A percentile compares a stretch with the other conserved stretches of the same genome.
Evolutionary conservation across 2,888 invertebrate genomes (phyloP).

Genomic region (Leptinotarsa rubiginosa): DNA sequence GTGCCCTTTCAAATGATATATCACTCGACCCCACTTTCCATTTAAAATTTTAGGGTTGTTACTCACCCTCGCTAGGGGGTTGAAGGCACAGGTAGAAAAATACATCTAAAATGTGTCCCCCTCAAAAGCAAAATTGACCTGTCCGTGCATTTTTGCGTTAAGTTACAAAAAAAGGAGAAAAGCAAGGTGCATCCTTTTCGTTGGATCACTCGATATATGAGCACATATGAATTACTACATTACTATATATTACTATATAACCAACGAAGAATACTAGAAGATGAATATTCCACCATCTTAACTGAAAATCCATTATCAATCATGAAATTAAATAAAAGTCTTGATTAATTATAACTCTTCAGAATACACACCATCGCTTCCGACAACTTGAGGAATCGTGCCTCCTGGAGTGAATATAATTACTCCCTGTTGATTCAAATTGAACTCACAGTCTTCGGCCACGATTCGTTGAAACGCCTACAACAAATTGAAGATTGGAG

Average conservation of each 20-base stretch:
- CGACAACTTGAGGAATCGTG: conserved; percentile 44
- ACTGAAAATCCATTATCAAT: conserved; percentile 6
- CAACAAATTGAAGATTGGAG: neutral
- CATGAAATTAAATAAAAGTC: conserved; percentile 12
- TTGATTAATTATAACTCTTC: conserved; percentile 33
- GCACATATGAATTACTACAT: too few relatives aligned
- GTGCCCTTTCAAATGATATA: too few relatives aligned
- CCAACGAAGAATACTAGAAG: neutral
- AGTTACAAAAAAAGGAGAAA: too few relatives aligned
- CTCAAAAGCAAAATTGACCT: too few relatives aligned
- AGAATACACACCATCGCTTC: conserved; percentile 30
- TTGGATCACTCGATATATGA: too few relatives aligned
- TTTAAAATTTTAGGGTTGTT: too few relatives aligned
- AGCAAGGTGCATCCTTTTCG: too few relatives aligned
- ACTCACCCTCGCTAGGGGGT: too few relatives aligned
- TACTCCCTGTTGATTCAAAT: conserved; percentile 58
- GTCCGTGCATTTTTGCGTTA: too few relatives aligned
- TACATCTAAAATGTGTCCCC: too few relatives aligned
- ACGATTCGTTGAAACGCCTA: conserved; percentile 13
- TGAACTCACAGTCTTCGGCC: conserved; percentile 38
- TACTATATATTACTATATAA: neutral
- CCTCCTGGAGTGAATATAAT: conserved; percentile 57
- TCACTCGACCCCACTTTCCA: too few relatives aligned
- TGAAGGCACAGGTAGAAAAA: too few relatives aligned
- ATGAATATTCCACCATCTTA: neutral